Conservation (phyloP, 2,888 invertebrate genomes). For the Metalampra italica region DNA sequence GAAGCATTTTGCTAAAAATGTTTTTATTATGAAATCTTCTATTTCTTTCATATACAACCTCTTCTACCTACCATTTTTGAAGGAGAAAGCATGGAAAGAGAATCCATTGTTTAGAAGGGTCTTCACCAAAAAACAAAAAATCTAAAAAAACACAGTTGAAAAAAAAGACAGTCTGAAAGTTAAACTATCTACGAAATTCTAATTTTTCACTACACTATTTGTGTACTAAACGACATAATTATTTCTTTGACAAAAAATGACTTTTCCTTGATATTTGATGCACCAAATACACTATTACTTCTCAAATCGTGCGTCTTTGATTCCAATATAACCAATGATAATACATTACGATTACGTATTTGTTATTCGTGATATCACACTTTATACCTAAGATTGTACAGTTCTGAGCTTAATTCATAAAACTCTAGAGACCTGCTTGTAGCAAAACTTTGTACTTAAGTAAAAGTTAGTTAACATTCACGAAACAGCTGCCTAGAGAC, state of each 20-base stretch:
- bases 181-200: conserved; percentile 7
- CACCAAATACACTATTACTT: not conserved
- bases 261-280: not conserved
- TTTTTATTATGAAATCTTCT: conserved; percentile 31
- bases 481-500: too few relatives aligned
- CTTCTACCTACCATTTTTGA: conserved; percentile 77
- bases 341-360: not conserved
- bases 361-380: conserved; percentile 1
- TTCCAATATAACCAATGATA: not conserved
- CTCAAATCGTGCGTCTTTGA: not conserved
- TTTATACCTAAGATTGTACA: not conserved
- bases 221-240: not conserved
- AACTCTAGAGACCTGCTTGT: not conserved
- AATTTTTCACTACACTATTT: conserved; percentile 2
- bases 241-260: not conserved
- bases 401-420: not conserved
- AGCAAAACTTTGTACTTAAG: not conserved
- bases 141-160: conserved; percentile 28
- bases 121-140: conserved; percentile 26
- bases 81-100: conserved; percentile 77
- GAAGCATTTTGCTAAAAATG: conserved; percentile 27
- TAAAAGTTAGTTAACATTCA: too few relatives aligned
- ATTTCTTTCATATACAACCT: conserved; percentile 73
- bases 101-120: conserved; percentile 66
- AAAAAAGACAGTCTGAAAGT: conserved; percentile 21